Evolutionary conservation across 2,797 vertebrate species (phyloP).

Genomic region (Schizothorax lantsangensis): DNA sequence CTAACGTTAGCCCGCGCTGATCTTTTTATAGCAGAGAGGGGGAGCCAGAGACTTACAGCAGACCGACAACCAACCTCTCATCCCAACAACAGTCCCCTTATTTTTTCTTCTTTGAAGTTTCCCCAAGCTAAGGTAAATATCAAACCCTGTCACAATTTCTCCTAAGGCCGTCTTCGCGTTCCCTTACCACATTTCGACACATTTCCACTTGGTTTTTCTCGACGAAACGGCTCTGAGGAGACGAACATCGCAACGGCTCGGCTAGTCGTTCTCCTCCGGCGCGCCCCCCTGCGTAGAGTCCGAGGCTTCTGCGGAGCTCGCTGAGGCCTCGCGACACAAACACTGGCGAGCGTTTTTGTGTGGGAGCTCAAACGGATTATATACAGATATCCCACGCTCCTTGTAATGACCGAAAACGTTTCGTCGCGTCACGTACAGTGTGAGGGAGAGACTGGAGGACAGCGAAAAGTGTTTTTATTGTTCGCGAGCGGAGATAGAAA

Average conservation of each 20-base stretch:
- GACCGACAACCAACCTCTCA: conserved; percentile 34
- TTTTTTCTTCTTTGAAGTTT: conserved; percentile 50
- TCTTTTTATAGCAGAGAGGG: conserved; percentile 45
- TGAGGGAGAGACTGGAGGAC: neutral
- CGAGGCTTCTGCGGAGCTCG: conserved; percentile 52
- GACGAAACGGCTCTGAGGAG: conserved; percentile 29
- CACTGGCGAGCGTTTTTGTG: conserved; percentile 37
- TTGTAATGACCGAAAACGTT: conserved; percentile 2
- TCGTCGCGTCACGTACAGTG: neutral
- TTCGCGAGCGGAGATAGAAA: conserved; percentile 37
- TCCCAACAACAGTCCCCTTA: conserved; percentile 44
- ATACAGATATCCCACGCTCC: neutral
- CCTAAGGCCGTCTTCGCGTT: neutral
- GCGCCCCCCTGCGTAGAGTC: conserved; percentile 44
- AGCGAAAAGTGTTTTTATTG: conserved; percentile 41
- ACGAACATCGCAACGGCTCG: conserved; percentile 39
- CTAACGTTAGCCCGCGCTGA: conserved; percentile 33
- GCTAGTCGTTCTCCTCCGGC: conserved; percentile 34
- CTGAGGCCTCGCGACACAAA: conserved; percentile 49
- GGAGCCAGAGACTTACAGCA: conserved; percentile 53
- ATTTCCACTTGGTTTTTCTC: conserved; percentile 10
- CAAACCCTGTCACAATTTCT: neutral
- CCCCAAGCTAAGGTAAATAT: conserved; percentile 51
- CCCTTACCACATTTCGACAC: neutral
- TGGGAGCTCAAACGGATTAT: conserved; percentile 2